These are phyloP conservation scores for Reinhardtius hippoglossoides DNA, from an alignment of 2,113 vertebrate genomes.

Conservation along the genomic window DNA sequence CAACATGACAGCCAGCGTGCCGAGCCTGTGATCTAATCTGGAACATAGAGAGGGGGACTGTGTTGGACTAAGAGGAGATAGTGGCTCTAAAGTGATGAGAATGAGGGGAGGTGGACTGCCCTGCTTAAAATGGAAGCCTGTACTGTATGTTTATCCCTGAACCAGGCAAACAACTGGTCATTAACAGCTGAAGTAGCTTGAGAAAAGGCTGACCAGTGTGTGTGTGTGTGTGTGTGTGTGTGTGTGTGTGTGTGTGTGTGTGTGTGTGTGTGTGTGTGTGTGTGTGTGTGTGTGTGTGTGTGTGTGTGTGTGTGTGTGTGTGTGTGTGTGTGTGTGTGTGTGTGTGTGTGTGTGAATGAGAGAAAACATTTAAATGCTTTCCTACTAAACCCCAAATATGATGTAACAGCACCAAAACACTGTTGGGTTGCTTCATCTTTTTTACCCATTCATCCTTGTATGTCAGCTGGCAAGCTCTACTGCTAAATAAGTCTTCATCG, in stretches of 20 bases:
- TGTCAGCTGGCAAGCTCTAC: not conserved
- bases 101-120: slow-evolving; percentile 32
- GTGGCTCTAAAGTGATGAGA: slow-evolving; percentile 47
- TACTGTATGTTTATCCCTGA: not conserved
- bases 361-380: not conserved
- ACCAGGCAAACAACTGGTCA: not conserved
- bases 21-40: slow-evolving; percentile 35
- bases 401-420: too few relatives aligned
- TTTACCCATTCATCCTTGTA: not conserved
- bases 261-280: too few relatives aligned
- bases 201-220: not conserved
- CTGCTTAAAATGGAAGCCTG: slow-evolving; percentile 18
- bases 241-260: too few relatives aligned
- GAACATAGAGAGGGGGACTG: slow-evolving; percentile 34
- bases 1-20: slow-evolving; percentile 42
- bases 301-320: not conserved
- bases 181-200: not conserved
- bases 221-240: not conserved
- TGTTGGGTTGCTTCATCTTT: not conserved
- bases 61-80: slow-evolving; percentile 4
- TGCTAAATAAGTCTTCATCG: too few relatives aligned
- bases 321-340: not conserved
- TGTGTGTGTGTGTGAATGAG: not conserved
- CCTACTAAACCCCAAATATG: too few relatives aligned
- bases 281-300: not conserved